phyloP scores from a whole-genome alignment of 2,888 invertebrate genomes.

The Steinernema hermaphroditum region DNA sequence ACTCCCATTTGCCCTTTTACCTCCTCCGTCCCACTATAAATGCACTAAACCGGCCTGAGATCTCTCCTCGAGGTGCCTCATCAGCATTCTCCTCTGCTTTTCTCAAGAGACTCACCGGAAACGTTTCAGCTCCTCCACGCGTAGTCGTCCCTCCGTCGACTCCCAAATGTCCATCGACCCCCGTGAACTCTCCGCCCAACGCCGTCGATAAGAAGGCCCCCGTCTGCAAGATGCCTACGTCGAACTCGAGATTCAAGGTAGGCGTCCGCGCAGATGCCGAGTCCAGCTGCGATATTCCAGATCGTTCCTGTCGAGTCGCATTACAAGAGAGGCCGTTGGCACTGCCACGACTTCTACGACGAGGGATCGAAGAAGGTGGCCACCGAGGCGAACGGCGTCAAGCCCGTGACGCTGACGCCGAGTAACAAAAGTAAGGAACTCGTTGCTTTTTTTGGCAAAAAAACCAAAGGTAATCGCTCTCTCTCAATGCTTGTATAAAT shows the following conservation, averaged over 20 bases:
- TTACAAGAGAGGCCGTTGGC: slow-evolving; percentile 59
- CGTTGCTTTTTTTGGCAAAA: too few species aligned
- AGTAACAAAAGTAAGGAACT: slow-evolving; percentile 6
- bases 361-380: background rate
- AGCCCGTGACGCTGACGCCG: background rate
- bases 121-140: slow-evolving; percentile 14
- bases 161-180: slow-evolving; percentile 17
- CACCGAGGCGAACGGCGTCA: background rate
- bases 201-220: background rate
- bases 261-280: background rate
- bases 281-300: slow-evolving; percentile 41
- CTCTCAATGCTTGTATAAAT: too few species aligned
- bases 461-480: too few species aligned
- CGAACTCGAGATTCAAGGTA: slow-evolving; percentile 24
- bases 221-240: slow-evolving; percentile 18
- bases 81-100: background rate
- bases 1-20: too few species aligned
- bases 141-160: background rate
- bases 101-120: background rate
- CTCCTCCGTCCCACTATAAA: too few species aligned
- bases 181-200: background rate
- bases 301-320: slow-evolving; percentile 58
- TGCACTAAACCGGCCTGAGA: too few species aligned
- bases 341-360: slow-evolving; percentile 56
- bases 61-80: background rate